phyloP scores from a whole-genome alignment of 1,140 invertebrate genomes.

The Drosophila santomea region DNA sequence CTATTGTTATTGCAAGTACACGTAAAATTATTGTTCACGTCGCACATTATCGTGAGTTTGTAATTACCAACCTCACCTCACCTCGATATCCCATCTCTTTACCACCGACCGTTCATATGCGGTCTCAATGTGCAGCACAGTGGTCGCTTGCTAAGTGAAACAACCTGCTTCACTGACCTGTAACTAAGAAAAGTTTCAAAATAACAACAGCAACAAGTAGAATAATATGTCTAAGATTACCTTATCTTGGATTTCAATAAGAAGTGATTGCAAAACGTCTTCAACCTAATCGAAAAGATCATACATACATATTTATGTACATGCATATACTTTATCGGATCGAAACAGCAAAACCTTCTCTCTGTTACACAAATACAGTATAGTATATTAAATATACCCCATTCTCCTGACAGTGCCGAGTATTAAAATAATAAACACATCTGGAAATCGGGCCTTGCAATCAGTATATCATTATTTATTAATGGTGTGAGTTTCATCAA shows the following conservation, averaged over 20 bases:
- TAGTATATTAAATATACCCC: neutral
- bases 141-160: constrained; percentile 9
- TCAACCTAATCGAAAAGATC: no score
- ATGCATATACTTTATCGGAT: neutral
- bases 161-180: neutral
- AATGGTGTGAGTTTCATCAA: constrained; percentile 20
- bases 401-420: neutral
- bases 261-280: no score
- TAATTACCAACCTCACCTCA: constrained; percentile 65
- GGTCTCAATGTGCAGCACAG: constrained; percentile 30
- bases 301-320: no score
- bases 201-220: no score
- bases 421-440: constrained; percentile 23
- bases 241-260: no score
- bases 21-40: constrained; percentile 77
- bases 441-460: constrained; percentile 18
- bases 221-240: no score
- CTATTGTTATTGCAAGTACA: constrained; percentile 78
- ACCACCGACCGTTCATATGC: constrained; percentile 7
- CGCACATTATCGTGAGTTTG: constrained; percentile 72
- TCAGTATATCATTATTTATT: constrained; percentile 28
- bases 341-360: neutral
- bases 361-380: neutral
- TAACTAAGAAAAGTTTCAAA: no score
- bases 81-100: constrained; percentile 21